phyloP scores from a whole-genome alignment of 2,888 invertebrate species.

The Cryptocephalus moraei region DNA sequence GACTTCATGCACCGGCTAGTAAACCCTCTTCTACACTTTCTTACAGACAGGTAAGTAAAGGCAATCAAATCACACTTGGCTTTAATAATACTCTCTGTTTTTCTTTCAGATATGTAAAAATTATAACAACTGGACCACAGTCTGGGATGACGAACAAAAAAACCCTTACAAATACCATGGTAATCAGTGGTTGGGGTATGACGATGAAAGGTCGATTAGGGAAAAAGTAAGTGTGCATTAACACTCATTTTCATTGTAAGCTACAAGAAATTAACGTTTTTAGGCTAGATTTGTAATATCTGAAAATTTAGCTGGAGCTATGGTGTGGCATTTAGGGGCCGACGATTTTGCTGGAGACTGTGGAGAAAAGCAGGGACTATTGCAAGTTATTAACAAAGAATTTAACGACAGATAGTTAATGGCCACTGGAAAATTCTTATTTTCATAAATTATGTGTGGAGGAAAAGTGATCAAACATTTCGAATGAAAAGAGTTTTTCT shows the following conservation, averaged over 20 bases:
- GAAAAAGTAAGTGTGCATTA: conserved; percentile 7
- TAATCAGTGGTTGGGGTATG: conserved; percentile 15
- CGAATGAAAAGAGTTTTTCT: too few species aligned
- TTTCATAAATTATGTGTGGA: too few species aligned
- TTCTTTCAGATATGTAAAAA: neutral
- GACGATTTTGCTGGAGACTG: conserved; percentile 14
- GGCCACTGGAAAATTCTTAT: too few species aligned
- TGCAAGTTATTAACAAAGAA: conserved; percentile 5
- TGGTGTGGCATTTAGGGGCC: conserved; percentile 16
- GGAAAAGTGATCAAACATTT: too few species aligned
- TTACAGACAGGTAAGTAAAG: neutral
- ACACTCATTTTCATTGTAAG: too few species aligned
- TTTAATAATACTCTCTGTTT: too few species aligned
- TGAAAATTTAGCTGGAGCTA: conserved; percentile 9
- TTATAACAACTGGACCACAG: conserved; percentile 9
- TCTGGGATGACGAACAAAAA: conserved; percentile 15
- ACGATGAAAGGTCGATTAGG: conserved; percentile 13
- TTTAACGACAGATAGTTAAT: too few species aligned
- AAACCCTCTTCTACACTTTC: too few species aligned
- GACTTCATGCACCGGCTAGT: conserved; percentile 43
- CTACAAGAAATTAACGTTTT: too few species aligned
- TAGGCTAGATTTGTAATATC: neutral
- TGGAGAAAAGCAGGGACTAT: conserved; percentile 7
- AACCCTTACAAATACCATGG: conserved; percentile 12
- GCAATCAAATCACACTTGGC: too few species aligned